phyloP scores from a whole-genome alignment of 1,140 invertebrate genomes.

The Panagrolaimus sp. region DNA sequence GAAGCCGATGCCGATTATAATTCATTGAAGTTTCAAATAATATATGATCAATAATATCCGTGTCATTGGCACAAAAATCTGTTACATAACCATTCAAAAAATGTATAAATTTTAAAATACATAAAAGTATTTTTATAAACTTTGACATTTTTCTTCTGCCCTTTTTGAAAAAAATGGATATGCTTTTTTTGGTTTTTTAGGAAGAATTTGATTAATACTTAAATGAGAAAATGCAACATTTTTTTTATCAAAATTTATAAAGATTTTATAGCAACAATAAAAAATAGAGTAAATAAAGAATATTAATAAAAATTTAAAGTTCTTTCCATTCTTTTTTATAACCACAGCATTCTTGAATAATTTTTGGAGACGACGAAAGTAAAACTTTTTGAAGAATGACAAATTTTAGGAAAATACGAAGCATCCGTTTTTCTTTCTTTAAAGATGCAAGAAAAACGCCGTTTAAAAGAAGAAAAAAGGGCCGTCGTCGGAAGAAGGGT shows the following conservation, averaged over 20 bases:
- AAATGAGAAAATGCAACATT: background rate
- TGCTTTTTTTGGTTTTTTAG: background rate
- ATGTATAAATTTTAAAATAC: constrained; percentile 15
- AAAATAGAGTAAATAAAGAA: background rate
- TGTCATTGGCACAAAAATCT: constrained; percentile 54
- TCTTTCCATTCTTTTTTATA: background rate
- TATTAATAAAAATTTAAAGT: background rate
- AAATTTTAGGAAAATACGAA: background rate
- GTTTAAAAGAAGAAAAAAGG: constrained; percentile 4
- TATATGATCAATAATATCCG: constrained; percentile 58
- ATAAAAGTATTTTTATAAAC: background rate
- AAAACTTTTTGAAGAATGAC: background rate
- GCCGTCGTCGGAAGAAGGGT: background rate
- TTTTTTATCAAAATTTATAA: constrained; percentile 1
- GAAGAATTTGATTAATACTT: background rate
- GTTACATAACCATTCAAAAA: constrained; percentile 25
- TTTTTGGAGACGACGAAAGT: background rate
- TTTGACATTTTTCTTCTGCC: background rate
- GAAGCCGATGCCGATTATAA: constrained; percentile 56
- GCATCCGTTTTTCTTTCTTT: background rate
- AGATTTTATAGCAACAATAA: constrained; percentile 3
- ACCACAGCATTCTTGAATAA: too few species aligned
- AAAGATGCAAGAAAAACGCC: constrained; percentile 1
- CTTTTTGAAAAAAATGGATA: background rate
- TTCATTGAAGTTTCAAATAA: constrained; percentile 53